Evolutionary conservation across 2,888 invertebrate genomes (phyloP), one percentile per base, ranked within the genome.

Genomic region (Timandra comae): DNA sequence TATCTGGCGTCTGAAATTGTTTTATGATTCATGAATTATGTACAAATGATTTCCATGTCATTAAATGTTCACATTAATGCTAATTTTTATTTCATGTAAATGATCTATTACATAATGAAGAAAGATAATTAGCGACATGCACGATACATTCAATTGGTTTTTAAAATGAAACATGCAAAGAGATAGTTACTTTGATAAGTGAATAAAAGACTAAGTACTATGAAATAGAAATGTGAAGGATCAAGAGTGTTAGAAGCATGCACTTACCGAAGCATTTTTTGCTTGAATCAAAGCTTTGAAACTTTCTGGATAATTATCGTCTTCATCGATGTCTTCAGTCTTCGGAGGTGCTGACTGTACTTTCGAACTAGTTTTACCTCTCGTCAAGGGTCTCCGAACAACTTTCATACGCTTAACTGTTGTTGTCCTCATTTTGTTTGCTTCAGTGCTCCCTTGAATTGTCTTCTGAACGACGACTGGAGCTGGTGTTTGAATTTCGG

Each of bases 241-340:
- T n/a, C n/a, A n/a, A n/a, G n/a, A n/a, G n/a, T n/a, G n/a, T n/a
- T n/a, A n/a, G n/a, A n/a, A n/a, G n/a, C n/a, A n/a, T n/a, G n/a
- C n/a, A n/a, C n/a, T n/a, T 63, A 86, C 86, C 64, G 79, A 72
- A 53, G 78, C 75, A 71, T 81, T 84, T 71, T 90, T 90, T 30
- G 89, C 86, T 68, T 89, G 88, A 29, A 91, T 73, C 32, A 90
- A 65, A n/a, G 89, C 87, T 59, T 90, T 91, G 58, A 90, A 91
- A 55, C 87, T 87, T 54, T 87, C 89, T 9, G 90, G 90, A 65
- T 91, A 91, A 53, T 91, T 91, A 56, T 89, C 90, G 46, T 90
- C 89, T 42, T 87, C 89, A 23, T 79, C 74, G 36, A 88, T 87
- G 56, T 90, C 90, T 41, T 86, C 85, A 11, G 78, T 63, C 16